A percentile compares a stretch with the other conserved stretches of the same genome.
Evolutionary conservation across 2,113 vertebrate genomes (phyloP).

Genomic region (Crotophaga sulcirostris): DNA sequence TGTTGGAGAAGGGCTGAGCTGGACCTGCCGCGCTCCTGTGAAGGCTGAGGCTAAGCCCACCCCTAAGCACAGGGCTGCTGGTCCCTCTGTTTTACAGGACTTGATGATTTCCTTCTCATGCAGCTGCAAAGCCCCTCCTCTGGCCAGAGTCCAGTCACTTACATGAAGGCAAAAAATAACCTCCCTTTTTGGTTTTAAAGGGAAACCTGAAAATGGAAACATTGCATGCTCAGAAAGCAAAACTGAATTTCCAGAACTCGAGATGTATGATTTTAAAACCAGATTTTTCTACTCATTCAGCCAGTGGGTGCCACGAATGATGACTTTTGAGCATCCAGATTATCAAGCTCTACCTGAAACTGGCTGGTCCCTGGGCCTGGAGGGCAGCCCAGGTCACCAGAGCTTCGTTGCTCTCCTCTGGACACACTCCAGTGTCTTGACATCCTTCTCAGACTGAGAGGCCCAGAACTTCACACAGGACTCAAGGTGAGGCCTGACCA

Average conservation of each 20-base stretch:
- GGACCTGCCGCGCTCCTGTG: background rate
- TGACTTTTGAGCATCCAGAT: background rate
- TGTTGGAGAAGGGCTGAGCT: background rate
- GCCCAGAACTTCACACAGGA: no score
- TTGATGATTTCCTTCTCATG: background rate
- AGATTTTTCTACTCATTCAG: background rate
- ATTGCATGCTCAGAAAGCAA: background rate
- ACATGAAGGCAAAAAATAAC: background rate
- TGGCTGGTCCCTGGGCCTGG: background rate
- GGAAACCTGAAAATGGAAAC: background rate
- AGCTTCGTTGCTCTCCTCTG: no score
- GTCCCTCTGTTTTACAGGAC: background rate
- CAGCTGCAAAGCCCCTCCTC: background rate
- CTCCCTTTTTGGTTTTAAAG: background rate
- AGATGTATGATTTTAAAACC: background rate
- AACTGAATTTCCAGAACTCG: background rate
- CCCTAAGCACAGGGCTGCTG: background rate
- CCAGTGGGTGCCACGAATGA: rapidly evolving
- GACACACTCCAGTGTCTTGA: no score
- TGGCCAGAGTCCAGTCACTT: background rate
- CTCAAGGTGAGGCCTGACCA: no score
- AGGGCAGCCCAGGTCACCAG: background rate
- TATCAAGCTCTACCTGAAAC: background rate
- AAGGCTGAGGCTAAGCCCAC: background rate
- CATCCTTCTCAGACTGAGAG: no score